phyloP scores from a whole-genome alignment of 2,888 invertebrate species.

The Lithophane leautieri region DNA sequence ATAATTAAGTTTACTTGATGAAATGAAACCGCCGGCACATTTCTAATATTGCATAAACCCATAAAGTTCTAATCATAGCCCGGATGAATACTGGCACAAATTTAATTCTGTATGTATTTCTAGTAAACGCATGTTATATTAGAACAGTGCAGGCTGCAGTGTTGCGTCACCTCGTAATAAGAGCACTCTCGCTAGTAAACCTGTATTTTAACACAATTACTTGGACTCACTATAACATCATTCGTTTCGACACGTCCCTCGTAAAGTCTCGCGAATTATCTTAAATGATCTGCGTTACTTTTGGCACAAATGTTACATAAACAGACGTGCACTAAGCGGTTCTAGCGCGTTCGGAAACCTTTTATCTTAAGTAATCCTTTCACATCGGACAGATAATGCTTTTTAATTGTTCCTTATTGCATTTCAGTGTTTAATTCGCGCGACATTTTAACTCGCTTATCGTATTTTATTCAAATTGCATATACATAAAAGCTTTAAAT shows the following conservation, averaged over 20 bases:
- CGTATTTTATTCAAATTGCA: neutral
- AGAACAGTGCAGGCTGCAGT: constrained; percentile 13
- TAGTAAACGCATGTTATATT: constrained; percentile 22
- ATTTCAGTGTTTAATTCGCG: neutral
- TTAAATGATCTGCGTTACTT: constrained; percentile 36
- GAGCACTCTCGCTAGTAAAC: constrained; percentile 35
- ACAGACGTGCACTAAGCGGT: constrained; percentile 28
- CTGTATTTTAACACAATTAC: constrained; percentile 41
- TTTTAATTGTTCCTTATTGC: constrained; percentile 26
- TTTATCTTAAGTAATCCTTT: constrained; percentile 34
- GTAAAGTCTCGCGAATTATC: constrained; percentile 30
- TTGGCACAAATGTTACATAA: constrained; percentile 23
- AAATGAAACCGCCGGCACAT: neutral
- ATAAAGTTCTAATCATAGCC: constrained; percentile 14
- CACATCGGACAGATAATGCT: neutral
- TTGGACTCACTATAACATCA: constrained; percentile 21
- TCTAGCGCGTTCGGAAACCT: constrained; percentile 27
- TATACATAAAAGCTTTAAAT: too few relatives aligned
- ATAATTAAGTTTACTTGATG: neutral
- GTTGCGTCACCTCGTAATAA: constrained; percentile 38
- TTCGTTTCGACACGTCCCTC: constrained; percentile 15
- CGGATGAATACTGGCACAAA: neutral
- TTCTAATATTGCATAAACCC: constrained; percentile 4
- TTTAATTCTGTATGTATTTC: constrained; percentile 31
- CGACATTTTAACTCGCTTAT: neutral